These are phyloP conservation scores for Megamerina dolium DNA, from an alignment of 2,888 invertebrate genomes.

Conservation along the genomic window DNA sequence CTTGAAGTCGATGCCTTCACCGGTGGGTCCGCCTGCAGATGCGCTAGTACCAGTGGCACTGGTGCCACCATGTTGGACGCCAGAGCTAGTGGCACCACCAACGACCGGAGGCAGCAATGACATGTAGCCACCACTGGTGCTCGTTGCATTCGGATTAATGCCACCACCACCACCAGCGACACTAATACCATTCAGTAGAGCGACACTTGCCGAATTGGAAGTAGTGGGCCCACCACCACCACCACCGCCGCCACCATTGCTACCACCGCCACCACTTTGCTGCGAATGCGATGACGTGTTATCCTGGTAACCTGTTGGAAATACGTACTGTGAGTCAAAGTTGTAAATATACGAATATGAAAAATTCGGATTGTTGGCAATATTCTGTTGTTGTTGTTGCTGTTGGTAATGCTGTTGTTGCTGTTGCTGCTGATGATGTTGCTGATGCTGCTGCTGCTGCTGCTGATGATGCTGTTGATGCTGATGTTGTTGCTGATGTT, in stretches of 20 bases:
- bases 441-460: slow-evolving; percentile 28
- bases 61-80: slow-evolving; percentile 25
- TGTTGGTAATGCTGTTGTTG: slow-evolving; percentile 41
- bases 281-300: slow-evolving; percentile 49
- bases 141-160: slow-evolving; percentile 31
- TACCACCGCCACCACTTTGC: slow-evolving; percentile 45
- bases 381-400: slow-evolving; percentile 42
- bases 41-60: slow-evolving; percentile 19
- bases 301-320: slow-evolving; percentile 51
- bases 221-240: slow-evolving; percentile 51
- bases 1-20: slow-evolving; percentile 87
- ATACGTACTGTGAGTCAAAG: slow-evolving; percentile 54
- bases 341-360: slow-evolving; percentile 52
- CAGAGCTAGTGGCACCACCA: slow-evolving; percentile 44
- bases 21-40: slow-evolving; percentile 51
- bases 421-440: slow-evolving; percentile 38
- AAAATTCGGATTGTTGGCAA: slow-evolving; percentile 47
- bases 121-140: slow-evolving; percentile 61
- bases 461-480: slow-evolving; percentile 34
- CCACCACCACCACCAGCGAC: no score
- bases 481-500: slow-evolving; percentile 36
- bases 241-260: slow-evolving; percentile 48
- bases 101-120: slow-evolving; percentile 58
- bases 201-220: slow-evolving; percentile 23
- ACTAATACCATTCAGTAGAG: slow-evolving; percentile 16